These are phyloP conservation scores for Sebastiscus tertius DNA, from an alignment of 2,797 vertebrate species.

Conservation along the genomic window DNA sequence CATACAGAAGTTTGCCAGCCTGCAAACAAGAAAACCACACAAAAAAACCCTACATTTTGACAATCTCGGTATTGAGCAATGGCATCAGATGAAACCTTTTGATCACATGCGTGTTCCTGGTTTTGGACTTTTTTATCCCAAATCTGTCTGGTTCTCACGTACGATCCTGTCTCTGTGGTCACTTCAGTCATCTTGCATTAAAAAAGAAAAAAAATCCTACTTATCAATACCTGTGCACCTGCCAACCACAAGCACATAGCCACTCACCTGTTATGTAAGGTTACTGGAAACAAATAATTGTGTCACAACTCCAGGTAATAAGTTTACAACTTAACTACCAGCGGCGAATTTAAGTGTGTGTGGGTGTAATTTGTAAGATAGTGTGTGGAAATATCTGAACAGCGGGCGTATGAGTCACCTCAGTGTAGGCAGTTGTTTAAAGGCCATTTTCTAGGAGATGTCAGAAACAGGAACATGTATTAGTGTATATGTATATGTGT, in stretches of 20 bases:
- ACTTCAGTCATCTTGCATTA: background rate
- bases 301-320: slow-evolving; percentile 5
- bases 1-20: background rate
- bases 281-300: slow-evolving; percentile 7
- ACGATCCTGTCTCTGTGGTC: background rate
- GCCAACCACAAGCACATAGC: background rate
- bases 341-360: slow-evolving; percentile 37
- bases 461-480: slow-evolving; percentile 54
- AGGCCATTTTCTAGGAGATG: slow-evolving; percentile 64
- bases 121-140: background rate
- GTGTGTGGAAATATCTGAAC: slow-evolving; percentile 62
- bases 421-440: slow-evolving; percentile 71
- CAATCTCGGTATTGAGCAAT: slow-evolving; percentile 7
- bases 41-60: background rate
- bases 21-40: background rate
- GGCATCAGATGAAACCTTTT: background rate
- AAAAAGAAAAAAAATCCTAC: background rate
- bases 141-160: background rate
- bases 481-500: slow-evolving; percentile 10
- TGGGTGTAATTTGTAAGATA: slow-evolving; percentile 60
- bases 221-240: background rate
- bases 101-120: background rate
- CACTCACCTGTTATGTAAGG: background rate
- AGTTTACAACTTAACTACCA: slow-evolving; percentile 38
- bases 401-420: slow-evolving; percentile 71